These are phyloP conservation scores for Pelobates fuscus DNA, from an alignment of 2,113 vertebrate genomes.

Conservation along the genomic window DNA sequence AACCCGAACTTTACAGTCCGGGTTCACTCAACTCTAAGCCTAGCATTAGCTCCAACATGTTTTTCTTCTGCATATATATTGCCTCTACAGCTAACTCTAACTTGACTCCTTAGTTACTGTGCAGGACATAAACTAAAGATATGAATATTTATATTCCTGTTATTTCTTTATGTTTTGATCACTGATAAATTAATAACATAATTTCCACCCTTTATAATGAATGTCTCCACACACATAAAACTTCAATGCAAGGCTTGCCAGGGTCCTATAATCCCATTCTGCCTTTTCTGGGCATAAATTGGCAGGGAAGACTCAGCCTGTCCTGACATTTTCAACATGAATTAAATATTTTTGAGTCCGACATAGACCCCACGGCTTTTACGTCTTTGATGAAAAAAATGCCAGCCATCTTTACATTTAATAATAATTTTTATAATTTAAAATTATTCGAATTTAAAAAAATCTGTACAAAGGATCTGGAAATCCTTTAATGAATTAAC, in stretches of 20 bases:
- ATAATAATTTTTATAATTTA: too few species aligned
- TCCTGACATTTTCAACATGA: conserved; percentile 44
- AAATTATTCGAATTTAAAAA: neutral
- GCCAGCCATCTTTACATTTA: neutral
- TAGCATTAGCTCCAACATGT: too few species aligned
- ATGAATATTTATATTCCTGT: neutral
- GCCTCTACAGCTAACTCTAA: too few species aligned
- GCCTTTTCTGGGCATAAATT: conserved; percentile 8
- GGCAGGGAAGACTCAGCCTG: conserved; percentile 3
- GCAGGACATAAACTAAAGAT: neutral
- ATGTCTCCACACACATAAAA: neutral
- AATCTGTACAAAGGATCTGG: neutral
- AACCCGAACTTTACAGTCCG: too few species aligned
- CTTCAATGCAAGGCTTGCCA: neutral
- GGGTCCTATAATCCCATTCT: conserved; percentile 10
- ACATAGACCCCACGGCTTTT: conserved; percentile 36
- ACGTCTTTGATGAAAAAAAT: conserved; percentile 11
- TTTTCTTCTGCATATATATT: too few species aligned
- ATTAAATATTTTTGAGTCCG: conserved; percentile 40
- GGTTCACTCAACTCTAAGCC: neutral
- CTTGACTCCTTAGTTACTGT: neutral
- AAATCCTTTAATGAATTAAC: neutral
- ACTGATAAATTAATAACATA: neutral
- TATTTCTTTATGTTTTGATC: neutral
- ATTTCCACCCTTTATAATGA: neutral